Evolutionary conservation across 23 tunicate genomes (phyloP).

Genomic region (Oikopleura dioica): DNA sequence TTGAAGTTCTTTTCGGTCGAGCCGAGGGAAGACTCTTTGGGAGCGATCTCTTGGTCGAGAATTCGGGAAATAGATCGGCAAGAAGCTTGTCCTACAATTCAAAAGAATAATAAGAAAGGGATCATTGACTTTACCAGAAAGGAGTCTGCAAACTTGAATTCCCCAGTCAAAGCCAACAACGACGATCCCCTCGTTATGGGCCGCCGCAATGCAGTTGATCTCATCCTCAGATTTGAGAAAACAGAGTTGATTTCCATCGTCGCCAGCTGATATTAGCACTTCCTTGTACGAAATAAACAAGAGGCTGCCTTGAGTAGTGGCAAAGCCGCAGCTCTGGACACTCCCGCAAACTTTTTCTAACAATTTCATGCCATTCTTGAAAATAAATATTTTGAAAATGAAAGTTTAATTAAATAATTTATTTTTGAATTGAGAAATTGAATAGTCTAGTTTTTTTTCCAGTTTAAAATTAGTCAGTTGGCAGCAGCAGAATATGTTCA

Average conservation of each 20-base stretch:
- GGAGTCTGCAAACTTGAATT: too few species aligned
- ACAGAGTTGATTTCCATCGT: background rate
- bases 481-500: background rate
- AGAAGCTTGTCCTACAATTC: too few species aligned
- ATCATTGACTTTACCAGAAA: too few species aligned
- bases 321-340: background rate
- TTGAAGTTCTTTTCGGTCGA: too few species aligned
- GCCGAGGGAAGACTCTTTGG: too few species aligned
- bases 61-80: too few species aligned
- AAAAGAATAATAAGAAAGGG: too few species aligned
- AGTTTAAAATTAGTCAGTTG: background rate
- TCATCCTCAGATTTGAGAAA: background rate
- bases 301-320: background rate
- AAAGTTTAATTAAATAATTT: background rate
- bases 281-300: background rate
- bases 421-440: background rate
- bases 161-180: too few species aligned
- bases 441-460: background rate
- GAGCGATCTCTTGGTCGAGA: too few species aligned
- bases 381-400: background rate
- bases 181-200: too few species aligned
- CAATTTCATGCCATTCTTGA: background rate
- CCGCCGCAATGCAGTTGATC: background rate
- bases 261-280: background rate
- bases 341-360: background rate